These are phyloP conservation scores for Pterostichus madidus DNA, from an alignment of 2,888 invertebrate genomes.

Conservation along the genomic window DNA sequence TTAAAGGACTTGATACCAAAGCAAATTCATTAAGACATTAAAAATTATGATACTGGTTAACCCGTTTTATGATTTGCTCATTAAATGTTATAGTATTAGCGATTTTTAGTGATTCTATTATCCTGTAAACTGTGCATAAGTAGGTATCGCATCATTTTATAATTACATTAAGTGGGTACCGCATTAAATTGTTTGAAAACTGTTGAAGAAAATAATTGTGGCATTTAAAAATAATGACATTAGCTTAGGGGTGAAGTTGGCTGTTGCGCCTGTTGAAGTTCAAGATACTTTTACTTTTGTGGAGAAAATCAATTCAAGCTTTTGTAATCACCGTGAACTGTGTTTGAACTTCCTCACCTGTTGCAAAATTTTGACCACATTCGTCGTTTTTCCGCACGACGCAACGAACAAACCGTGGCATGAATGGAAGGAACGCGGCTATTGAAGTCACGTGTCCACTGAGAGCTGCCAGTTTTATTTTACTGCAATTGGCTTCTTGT, in stretches of 20 bases:
- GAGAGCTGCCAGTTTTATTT: constrained; percentile 32
- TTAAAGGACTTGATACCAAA: too few relatives aligned
- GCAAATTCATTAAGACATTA: too few relatives aligned
- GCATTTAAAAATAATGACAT: constrained; percentile 50
- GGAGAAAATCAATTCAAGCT: constrained; percentile 40
- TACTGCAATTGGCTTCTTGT: constrained; percentile 41
- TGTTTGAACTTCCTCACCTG: constrained; percentile 33
- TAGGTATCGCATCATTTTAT: constrained; percentile 12
- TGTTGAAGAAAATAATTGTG: constrained; percentile 14
- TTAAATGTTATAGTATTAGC: background rate
- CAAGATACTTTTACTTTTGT: background rate
- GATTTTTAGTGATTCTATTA: constrained; percentile 14
- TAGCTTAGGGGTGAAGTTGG: constrained; percentile 18
- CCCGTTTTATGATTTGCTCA: too few relatives aligned
- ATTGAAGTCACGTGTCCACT: constrained; percentile 15
- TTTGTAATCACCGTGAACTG: constrained; percentile 39
- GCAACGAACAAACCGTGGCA: background rate
- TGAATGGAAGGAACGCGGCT: constrained; percentile 12
- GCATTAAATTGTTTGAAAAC: constrained; percentile 25
- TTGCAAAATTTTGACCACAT: constrained; percentile 51
- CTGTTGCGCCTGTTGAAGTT: constrained; percentile 43
- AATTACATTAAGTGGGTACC: constrained; percentile 30
- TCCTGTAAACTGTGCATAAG: background rate
- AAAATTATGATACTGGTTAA: background rate
- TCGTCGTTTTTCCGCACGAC: constrained; percentile 18